Base-by-base conservation (phyloP, 2,113 vertebrate genomes). In the Triplophysa rosa region DNA sequence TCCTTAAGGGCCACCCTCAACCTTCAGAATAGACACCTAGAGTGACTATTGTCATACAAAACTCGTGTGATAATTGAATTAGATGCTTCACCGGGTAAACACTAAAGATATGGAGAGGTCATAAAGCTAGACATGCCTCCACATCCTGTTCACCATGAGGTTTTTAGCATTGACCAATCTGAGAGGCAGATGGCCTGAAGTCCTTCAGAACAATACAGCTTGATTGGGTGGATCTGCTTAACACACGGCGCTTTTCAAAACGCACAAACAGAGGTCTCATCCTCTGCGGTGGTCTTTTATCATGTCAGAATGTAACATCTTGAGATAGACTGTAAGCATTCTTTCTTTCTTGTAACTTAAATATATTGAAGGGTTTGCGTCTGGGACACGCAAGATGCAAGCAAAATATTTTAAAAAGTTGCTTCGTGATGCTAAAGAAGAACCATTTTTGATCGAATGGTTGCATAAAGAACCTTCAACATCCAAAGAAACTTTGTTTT, bases 181-280 rank as follows among this genome's bases (percentile, higher is more conserved):
- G 21, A 82, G 67, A 82, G 89, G 82, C 91, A 93, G 90, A 93
- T 92, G 92, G 91, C 63, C 79, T 47, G 63, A 56, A 85, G 89
- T 80, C 67, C 77, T 70, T 62, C 26, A 0, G 62, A 65, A 91
- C 88, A 92, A 91, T 84, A 68, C 85, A 74, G 77, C 9, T 52
- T 82, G 81, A 80, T 83, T 87, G 77, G 80, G 54, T 71, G 82
- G 85, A 84, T 85, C 86, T 89, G 69, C 72, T 87, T 67, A 78
- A 72, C 82, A 87, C 77, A 76, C 73, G 72, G 64, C 24, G 10
- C 69, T 83, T 86, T 88, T 90, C 40, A 88, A 68, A 54, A 58
- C 79, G n/a, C 67, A 76, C 87, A 84, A 86, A 86, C 83, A 88
- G 84, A 89, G 84, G 56, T 84, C 80, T 64, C 58, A 68, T 81